Evolutionary conservation across 2,797 vertebrate species (phyloP).

Genomic region (Acanthurus leucopareius): DNA sequence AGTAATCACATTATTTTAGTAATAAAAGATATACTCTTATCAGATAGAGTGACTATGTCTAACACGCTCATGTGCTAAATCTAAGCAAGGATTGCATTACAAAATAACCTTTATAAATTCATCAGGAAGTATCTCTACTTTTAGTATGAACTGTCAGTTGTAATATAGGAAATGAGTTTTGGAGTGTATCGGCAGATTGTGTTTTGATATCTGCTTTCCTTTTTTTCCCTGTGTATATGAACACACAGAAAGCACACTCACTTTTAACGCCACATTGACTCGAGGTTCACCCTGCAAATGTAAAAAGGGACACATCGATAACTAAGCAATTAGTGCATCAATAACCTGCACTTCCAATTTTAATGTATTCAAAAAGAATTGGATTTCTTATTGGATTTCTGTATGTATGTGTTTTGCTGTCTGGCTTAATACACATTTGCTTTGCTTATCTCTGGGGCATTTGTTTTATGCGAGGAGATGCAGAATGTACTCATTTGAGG

Average conservation of each 20-base stretch:
- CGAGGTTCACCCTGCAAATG: constrained; percentile 76
- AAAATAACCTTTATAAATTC: neutral
- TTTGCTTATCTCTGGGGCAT: constrained; percentile 59
- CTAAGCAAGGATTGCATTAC: neutral
- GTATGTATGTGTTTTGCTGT: constrained; percentile 78
- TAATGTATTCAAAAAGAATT: constrained; percentile 82
- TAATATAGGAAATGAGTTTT: constrained; percentile 34
- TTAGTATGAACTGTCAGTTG: constrained; percentile 9
- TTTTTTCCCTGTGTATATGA: constrained; percentile 24
- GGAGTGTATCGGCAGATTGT: constrained; percentile 55
- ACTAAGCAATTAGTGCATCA: constrained; percentile 84
- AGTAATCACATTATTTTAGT: neutral
- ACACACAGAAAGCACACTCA: constrained; percentile 42
- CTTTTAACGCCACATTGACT: constrained; percentile 73
- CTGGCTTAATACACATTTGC: constrained; percentile 72
- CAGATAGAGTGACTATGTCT: neutral
- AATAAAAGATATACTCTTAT: neutral
- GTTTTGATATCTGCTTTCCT: constrained; percentile 52
- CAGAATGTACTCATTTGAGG: constrained; percentile 53
- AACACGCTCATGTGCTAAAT: neutral
- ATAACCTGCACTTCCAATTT: constrained; percentile 84
- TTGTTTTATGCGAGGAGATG: constrained; percentile 41
- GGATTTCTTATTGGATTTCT: constrained; percentile 81
- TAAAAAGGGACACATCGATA: constrained; percentile 84
- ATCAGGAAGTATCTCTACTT: constrained; percentile 7